Evolutionary conservation across 2,797 vertebrate genomes (phyloP).

Genomic region (Danio albolineatus): DNA sequence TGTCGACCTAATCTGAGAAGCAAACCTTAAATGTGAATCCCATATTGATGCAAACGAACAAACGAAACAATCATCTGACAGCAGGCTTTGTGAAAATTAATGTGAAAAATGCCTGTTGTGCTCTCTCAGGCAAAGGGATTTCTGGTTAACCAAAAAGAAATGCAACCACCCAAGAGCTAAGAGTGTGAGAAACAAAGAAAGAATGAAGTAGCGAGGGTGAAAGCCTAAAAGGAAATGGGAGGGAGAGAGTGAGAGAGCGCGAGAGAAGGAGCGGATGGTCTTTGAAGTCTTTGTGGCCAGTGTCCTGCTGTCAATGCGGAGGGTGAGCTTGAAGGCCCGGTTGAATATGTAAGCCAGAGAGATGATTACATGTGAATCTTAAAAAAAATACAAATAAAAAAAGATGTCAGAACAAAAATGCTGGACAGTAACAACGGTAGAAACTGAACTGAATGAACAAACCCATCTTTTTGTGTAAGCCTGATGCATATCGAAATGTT

Average conservation of each 20-base stretch:
- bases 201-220: constrained; percentile 42
- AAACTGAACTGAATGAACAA: constrained; percentile 70
- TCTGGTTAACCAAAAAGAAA: constrained; percentile 75
- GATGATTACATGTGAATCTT: constrained; percentile 49
- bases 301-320: constrained; percentile 32
- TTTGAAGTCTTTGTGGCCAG: constrained; percentile 48
- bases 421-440: constrained; percentile 62
- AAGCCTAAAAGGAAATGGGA: constrained; percentile 27
- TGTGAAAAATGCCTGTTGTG: constrained; percentile 67
- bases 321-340: constrained; percentile 17
- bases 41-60: constrained; percentile 55
- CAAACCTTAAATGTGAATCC: constrained; percentile 55
- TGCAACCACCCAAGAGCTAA: constrained; percentile 68
- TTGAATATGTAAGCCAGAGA: constrained; percentile 51
- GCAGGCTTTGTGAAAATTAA: constrained; percentile 70
- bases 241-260: constrained; percentile 22
- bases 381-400: constrained; percentile 37
- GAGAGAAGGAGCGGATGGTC: constrained; percentile 45
- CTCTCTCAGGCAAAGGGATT: constrained; percentile 73
- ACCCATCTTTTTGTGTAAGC: constrained; percentile 71
- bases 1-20: constrained; percentile 69
- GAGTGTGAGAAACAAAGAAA: constrained; percentile 42
- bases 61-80: constrained; percentile 62
- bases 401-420: constrained; percentile 61
- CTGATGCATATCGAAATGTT: constrained; percentile 67